Evolutionary conservation across 2,888 invertebrate species (phyloP).

Genomic region (Pollenia labialis): DNA sequence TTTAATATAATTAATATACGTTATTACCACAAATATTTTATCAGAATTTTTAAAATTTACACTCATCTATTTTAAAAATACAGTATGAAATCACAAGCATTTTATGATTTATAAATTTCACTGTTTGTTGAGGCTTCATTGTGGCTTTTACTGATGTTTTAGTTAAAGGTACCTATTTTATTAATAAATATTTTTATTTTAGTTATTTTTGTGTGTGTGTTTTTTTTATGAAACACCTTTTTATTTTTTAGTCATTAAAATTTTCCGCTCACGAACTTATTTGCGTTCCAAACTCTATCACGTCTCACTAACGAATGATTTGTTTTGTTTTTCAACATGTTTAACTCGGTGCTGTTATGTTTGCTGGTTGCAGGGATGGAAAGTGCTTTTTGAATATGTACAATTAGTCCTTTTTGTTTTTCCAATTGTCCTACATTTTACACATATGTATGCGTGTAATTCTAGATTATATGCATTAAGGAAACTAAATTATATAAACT

Average conservation of each 20-base stretch:
- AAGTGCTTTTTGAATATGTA: neutral
- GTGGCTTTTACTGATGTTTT: conserved; percentile 46
- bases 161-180: conserved; percentile 27
- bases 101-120: conserved; percentile 47
- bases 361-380: neutral
- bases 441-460: no score
- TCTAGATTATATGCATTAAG: no score
- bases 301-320: conserved; percentile 73
- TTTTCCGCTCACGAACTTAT: conserved; percentile 28
- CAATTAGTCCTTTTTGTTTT: no score
- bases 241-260: conserved; percentile 26
- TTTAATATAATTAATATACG: neutral
- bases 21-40: neutral
- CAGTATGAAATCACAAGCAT: conserved; percentile 50
- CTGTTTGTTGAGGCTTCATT: conserved; percentile 46
- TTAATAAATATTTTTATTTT: conserved; percentile 27
- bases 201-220: conserved; percentile 27
- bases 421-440: no score
- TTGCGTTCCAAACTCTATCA: conserved; percentile 61
- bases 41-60: neutral
- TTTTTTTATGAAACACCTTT: conserved; percentile 46
- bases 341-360: conserved; percentile 10
- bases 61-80: conserved; percentile 9
- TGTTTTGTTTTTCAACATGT: conserved; percentile 49
- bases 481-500: no score